These are phyloP conservation scores for Rhabdophis nuchalis DNA, from an alignment of 2,797 vertebrate species.

Conservation along the genomic window DNA sequence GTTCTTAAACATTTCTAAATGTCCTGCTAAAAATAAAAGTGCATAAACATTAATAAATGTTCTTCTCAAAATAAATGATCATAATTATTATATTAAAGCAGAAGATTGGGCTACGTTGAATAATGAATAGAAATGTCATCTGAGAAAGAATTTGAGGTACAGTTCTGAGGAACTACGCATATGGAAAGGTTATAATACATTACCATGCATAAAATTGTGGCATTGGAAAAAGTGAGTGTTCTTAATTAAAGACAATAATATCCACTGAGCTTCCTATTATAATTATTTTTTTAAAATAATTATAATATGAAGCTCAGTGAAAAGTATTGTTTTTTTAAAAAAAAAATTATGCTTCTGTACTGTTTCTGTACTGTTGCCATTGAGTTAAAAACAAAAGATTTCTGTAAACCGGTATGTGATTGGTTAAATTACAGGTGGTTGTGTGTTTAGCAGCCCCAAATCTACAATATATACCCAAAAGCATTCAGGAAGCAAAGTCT, in stretches of 20 bases:
- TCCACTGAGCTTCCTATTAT: neutral
- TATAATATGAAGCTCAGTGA: too few relatives aligned
- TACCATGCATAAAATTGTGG: conserved; percentile 1
- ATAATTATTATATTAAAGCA: conserved; percentile 52
- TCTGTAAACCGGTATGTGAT: neutral
- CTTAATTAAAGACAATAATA: conserved; percentile 37
- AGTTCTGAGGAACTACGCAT: neutral
- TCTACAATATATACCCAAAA: neutral
- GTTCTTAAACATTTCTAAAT: conserved; percentile 43
- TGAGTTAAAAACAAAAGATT: neutral
- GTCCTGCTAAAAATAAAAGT: conserved; percentile 58
- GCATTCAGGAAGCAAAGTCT: neutral
- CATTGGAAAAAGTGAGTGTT: conserved; percentile 34
- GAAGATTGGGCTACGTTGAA: conserved; percentile 49
- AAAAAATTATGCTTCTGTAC: conserved; percentile 7
- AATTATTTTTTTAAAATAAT: neutral
- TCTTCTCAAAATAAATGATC: conserved; percentile 58
- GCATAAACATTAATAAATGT: conserved; percentile 47
- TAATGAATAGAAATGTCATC: conserved; percentile 37
- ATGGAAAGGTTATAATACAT: neutral
- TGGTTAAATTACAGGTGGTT: neutral
- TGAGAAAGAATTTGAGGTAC: conserved; percentile 39
- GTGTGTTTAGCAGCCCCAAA: neutral
- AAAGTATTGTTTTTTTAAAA: conserved; percentile 17
- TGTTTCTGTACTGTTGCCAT: neutral